A percentile compares a stretch with the other conserved stretches of the same genome.
phyloP scores from a whole-genome alignment of 2,888 invertebrate species.

The Syrista parreyssii region DNA sequence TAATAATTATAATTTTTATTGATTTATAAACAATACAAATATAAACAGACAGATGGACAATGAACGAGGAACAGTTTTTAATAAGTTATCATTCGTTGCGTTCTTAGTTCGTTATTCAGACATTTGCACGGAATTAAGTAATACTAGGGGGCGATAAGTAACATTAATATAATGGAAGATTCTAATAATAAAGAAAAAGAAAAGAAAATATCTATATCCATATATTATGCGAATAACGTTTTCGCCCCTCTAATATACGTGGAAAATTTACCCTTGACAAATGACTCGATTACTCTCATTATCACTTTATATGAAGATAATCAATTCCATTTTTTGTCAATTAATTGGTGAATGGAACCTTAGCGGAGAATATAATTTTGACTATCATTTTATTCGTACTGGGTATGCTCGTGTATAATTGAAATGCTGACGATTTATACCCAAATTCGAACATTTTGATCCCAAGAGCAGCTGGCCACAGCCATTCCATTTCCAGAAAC shows the following conservation, averaged over 20 bases:
- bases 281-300: neutral
- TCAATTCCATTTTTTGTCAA: neutral
- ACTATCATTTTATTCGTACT: neutral
- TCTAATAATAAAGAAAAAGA: slow-evolving; percentile 9
- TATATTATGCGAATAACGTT: neutral
- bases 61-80: neutral
- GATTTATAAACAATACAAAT: slow-evolving; percentile 5
- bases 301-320: neutral
- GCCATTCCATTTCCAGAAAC: slow-evolving; percentile 88
- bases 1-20: slow-evolving; percentile 10
- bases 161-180: neutral
- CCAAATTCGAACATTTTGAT: slow-evolving; percentile 88
- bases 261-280: neutral
- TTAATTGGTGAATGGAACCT: neutral
- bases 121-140: neutral
- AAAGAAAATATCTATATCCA: slow-evolving; percentile 3
- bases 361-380: neutral
- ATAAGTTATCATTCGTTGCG: neutral
- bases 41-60: neutral
- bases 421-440: slow-evolving; percentile 69
- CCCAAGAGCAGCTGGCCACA: slow-evolving; percentile 92
- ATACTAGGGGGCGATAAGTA: neutral
- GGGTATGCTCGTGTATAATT: neutral
- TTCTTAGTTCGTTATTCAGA: neutral
- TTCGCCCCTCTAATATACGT: neutral